Evolutionary conservation across 2,888 invertebrate genomes (phyloP), one percentile per base, ranked within the genome.

Genomic region (Drosophila maculinotata): DNA sequence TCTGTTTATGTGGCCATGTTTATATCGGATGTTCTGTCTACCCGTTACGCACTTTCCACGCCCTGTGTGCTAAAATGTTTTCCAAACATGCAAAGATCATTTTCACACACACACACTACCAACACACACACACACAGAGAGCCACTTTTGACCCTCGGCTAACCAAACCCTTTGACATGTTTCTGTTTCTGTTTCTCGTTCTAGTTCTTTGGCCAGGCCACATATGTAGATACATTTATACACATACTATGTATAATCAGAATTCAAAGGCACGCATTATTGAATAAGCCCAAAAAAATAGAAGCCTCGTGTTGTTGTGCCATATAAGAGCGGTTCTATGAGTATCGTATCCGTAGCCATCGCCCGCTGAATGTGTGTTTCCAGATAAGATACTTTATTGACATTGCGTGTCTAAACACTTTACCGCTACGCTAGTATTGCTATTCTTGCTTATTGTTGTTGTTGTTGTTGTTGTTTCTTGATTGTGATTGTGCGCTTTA

Each of bases 391-490:
- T 79, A 87, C 87, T 85, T 85, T 84, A 84, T 84, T 84, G 84
- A 85, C 86, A 82, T 84, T 84, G 84, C 84, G 84, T 84, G 84
- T 85, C 87, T 87, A 80, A 84, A 87, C 87, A 84, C 85, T 87
- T 84, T 84, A 84, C 87, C 87, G 85, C 82, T 84, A 72, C 44
- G 69, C 48, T 63, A 54, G 74, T 70, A 53, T 79, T 62, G 56
- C 57, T 60, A 41, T 47, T 69, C 53, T 64, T 60, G 58, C n/a
- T n/a, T n/a, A n/a, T 53, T 62, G 30, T 59, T 59, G 67, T 64
- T 63, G 58, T 60, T 71, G 54, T 52, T 68, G 71, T 65, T 79
- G 76, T 68, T 66, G 64, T 60, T 76, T 82, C 42, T 76, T 79
- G 86, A 81, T 82, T 86, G 80, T 86, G 81, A 86, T 86, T 81